Evolutionary conservation across 2,888 invertebrate genomes (phyloP), one percentile per base, ranked within the genome.

Genomic region (Drosophila mimetica): DNA sequence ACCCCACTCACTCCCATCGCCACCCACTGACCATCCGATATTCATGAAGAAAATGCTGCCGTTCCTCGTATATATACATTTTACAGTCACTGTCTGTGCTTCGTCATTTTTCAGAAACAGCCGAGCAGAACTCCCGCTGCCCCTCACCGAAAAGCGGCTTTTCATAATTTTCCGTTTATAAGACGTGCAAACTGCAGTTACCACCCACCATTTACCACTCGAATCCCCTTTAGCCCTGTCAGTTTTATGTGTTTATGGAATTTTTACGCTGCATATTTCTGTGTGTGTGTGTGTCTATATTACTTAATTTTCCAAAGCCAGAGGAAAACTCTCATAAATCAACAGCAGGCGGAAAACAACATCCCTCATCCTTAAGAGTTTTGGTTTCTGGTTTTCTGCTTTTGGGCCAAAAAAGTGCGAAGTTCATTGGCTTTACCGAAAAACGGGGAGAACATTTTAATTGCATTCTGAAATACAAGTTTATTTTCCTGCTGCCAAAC

Each of bases 231-330:
- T 66, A 51, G 22, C 46, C 71, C 73, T 78, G 82, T 86, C 82
- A 84, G 85, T 73, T 86, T 88, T 83, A 88, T 80, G 72, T 84
- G 86, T 79, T 84, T 88, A 86, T 86, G 86, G 79, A 84, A 75
- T 87, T 84, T 88, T 77, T 75, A 76, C 80, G 70, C 84, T 76
- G 86, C 86, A 78, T 83, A 86, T 88, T 83, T 86, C 50, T 34
- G 34, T 34, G 34, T 36, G 57, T 86, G 86, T 77, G 78, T 86
- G 74, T 78, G 76, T 86, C 74, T 84, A 80, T 80, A 77, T 77
- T 81, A 79, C 79, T 84, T 86, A 82, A 81, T 82, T 84, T 82
- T 74, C 66, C 67, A 52, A 52, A 70, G 82, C 67, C 76, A 67
- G 70, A 53, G 70, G 42, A 71, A 71, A 70, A 71, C 86, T 51